These are phyloP conservation scores for Aphodius granarius DNA, from an alignment of 2,888 invertebrate genomes.

Conservation along the genomic window DNA sequence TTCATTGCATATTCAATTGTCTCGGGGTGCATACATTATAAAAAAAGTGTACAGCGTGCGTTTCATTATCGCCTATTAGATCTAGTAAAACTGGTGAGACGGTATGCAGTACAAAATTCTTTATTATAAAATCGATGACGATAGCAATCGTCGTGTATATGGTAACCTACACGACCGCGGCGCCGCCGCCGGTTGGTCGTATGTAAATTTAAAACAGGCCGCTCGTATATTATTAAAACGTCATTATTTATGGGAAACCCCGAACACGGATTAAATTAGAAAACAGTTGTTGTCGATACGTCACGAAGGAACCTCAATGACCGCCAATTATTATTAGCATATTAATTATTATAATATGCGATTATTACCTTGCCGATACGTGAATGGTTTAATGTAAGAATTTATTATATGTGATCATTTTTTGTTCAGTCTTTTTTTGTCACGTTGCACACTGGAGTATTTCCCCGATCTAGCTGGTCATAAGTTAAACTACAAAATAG, in stretches of 20 bases:
- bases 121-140: slow-evolving; percentile 13
- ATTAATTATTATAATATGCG: no score
- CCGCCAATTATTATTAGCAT: no score
- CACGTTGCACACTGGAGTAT: no score
- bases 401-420: not conserved
- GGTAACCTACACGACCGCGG: not conserved
- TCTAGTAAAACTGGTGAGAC: not conserved
- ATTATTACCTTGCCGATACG: not conserved
- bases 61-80: not conserved
- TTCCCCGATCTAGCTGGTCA: no score
- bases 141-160: not conserved
- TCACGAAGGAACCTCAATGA: not conserved
- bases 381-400: not conserved
- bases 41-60: not conserved
- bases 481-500: no score
- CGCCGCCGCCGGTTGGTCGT: not conserved
- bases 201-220: slow-evolving; percentile 2
- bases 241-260: not conserved
- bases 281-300: not conserved
- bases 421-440: no score
- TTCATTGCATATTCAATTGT: not conserved
- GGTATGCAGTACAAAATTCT: slow-evolving; percentile 1
- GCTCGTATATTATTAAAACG: slow-evolving; percentile 7
- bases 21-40: not conserved
- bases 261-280: slow-evolving; percentile 13